phyloP scores from a whole-genome alignment of 2,113 vertebrate genomes.

The Crypturellus undulatus region DNA sequence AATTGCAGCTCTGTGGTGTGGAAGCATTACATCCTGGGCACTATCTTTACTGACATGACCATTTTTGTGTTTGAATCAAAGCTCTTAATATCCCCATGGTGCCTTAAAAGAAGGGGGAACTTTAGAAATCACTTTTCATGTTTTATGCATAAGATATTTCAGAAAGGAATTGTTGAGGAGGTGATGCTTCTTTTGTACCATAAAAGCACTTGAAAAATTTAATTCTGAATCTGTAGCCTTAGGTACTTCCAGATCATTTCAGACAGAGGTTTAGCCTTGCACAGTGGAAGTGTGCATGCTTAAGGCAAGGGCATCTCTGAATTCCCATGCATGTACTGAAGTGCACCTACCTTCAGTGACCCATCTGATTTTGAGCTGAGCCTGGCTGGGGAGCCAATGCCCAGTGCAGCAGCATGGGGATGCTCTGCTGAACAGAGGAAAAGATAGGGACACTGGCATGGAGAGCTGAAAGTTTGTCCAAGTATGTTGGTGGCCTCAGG shows the following conservation, averaged over 20 bases:
- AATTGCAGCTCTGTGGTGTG: not conserved
- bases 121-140: not conserved
- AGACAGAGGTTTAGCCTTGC: not conserved
- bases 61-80: not conserved
- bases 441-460: not conserved
- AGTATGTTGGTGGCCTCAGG: not conserved
- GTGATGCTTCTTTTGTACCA: not conserved
- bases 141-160: not conserved
- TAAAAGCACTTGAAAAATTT: not conserved
- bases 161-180: not conserved
- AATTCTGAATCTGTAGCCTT: not conserved
- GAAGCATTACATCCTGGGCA: not conserved
- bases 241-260: not conserved
- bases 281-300: fast-evolving
- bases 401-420: not conserved
- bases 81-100: not conserved
- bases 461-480: not conserved
- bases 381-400: not conserved
- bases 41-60: not conserved
- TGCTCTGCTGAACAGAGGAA: not conserved
- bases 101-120: not conserved
- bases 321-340: not conserved
- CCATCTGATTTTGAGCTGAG: not conserved
- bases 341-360: fast-evolving
- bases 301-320: not conserved